phyloP scores from a whole-genome alignment of 1,140 invertebrate species.

The Aradophagus sp. region DNA sequence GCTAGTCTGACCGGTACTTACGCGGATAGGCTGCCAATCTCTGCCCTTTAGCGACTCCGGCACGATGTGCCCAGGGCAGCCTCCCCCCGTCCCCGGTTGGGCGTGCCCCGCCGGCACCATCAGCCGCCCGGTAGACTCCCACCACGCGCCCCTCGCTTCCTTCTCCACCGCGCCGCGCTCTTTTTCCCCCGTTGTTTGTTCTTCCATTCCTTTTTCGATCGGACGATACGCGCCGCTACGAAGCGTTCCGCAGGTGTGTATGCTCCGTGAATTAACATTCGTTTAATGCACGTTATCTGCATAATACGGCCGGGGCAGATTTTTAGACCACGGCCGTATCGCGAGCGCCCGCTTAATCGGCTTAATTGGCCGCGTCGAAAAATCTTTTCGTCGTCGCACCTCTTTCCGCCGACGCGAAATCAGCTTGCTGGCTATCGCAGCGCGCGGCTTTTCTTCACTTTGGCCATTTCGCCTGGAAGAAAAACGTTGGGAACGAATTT shows the following conservation, averaged over 20 bases:
- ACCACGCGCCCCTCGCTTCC: constrained; percentile 8
- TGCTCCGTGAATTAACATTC: background rate
- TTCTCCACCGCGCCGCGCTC: background rate
- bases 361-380: constrained; percentile 24
- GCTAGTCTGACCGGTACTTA: constrained; percentile 60
- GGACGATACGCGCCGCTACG: background rate
- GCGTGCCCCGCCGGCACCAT: background rate
- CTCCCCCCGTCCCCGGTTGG: constrained; percentile 10
- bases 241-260: constrained; percentile 3
- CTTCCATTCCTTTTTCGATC: background rate
- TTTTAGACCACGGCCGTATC: constrained; percentile 4
- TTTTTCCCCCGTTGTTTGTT: background rate
- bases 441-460: no score
- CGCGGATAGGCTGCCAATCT: constrained; percentile 16
- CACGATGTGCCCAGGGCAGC: background rate
- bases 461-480: no score
- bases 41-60: constrained; percentile 8
- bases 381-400: background rate
- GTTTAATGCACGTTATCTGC: constrained; percentile 3
- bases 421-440: no score
- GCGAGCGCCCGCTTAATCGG: constrained; percentile 14
- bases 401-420: no score
- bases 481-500: no score
- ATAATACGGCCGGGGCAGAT: constrained; percentile 18
- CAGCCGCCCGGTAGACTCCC: constrained; percentile 7